Conservation (phyloP, 64 coral and sea anemone genomes). For the Pocillopora damicornis region DNA sequence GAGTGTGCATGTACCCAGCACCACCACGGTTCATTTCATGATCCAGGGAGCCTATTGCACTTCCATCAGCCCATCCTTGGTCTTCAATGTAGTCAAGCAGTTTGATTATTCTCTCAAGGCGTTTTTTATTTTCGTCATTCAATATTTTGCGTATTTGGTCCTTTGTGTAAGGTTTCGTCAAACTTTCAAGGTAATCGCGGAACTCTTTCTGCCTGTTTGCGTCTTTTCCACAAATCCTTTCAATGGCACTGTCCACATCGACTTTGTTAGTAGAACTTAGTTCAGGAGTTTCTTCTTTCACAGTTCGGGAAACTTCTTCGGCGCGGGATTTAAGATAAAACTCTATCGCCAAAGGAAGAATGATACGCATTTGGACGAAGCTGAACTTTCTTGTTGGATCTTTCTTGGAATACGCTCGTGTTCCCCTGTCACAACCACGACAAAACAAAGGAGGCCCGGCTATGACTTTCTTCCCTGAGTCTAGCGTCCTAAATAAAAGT, state of each 20-base stretch:
- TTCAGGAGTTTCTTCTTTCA: neutral
- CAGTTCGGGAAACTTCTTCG: neutral
- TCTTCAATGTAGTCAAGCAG: constrained; percentile 41
- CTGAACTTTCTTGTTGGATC: constrained; percentile 11
- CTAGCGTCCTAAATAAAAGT: neutral
- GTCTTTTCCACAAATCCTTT: neutral
- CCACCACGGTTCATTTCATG: constrained; percentile 54
- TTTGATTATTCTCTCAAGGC: neutral
- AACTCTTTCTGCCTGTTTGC: neutral
- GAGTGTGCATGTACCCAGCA: constrained; percentile 34
- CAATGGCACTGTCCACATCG: no score
- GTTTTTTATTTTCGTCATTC: neutral
- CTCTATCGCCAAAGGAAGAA: constrained; percentile 10
- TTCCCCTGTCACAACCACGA: neutral
- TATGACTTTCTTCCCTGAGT: neutral
- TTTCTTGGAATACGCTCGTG: neutral
- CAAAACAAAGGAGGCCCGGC: constrained; percentile 9
- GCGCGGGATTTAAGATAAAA: neutral
- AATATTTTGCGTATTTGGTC: neutral
- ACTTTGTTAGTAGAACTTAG: neutral
- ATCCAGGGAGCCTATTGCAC: constrained; percentile 29
- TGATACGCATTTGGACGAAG: neutral
- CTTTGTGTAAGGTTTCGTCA: neutral
- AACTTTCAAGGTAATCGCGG: neutral
- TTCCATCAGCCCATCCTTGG: constrained; percentile 61